Evolutionary conservation across 1,140 invertebrate species (phyloP), one percentile per base, ranked within the genome.

Genomic region (Drosophila lini): DNA sequence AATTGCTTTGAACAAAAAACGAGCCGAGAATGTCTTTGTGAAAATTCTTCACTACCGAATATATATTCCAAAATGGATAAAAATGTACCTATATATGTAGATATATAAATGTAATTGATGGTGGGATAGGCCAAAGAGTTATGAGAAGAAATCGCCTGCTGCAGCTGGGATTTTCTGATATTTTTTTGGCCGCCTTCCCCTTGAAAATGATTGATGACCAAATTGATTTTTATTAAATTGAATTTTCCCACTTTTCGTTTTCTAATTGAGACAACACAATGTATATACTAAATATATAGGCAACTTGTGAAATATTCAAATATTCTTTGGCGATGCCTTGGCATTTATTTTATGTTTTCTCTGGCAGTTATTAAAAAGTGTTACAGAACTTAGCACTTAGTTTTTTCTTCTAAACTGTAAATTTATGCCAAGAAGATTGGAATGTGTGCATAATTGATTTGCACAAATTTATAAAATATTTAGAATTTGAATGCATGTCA

Each of bases 301-400:
- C 8, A 44, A 56, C 56, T 48, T 50, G 28, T 59, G 6, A 42
- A 53, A 74, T 63, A 74, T 62, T 55, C 10, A 57, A 50, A 36
- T 38, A 44, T 3, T 5, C 25, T 28, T 28, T 28, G 25, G 5
- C 25, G 25, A 13, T 0, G 47, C 28, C 10, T 34, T 36, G 11
- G 31, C 16, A 57, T 70, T 62, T 48, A 68, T 61, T 40, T 75
- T 52, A 45, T 56, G 38, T 52, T 41, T 44, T 32, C 15, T 16
- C 28, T 57, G 19, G 44, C 25, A 41, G 42, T 38, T n/a, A 67
- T 56, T 59, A 63, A 78, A 85, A 68, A 44, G 10, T 31, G 67
- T 68, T 74, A 45, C 50, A 85, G 53, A 70, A 56, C 73, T 53
- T 61, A 44, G 75, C 82, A 74, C 82, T 71, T 71, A n/a, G n/a